Evolutionary conservation across 37 sponge, comb jelly and placozoan genomes (phyloP).

Genomic region (Diacarnus erythraeanus): DNA sequence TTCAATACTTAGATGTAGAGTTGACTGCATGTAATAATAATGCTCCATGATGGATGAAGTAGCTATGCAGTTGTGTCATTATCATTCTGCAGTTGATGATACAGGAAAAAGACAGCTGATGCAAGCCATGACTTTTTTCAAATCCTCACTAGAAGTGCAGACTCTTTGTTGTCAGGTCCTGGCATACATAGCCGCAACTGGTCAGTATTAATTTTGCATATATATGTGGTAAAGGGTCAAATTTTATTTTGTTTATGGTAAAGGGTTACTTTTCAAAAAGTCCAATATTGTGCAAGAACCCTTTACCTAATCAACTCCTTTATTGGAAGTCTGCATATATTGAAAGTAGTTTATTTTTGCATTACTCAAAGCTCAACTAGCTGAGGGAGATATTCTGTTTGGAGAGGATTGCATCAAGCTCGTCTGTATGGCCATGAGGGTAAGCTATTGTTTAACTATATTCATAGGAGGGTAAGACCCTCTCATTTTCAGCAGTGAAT

Average conservation of each 20-base stretch:
- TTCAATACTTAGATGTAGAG: too few species aligned
- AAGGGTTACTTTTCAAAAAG: too few species aligned
- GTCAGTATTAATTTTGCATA: slow-evolving; percentile 9
- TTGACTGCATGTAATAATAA: too few species aligned
- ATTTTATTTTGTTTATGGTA: too few species aligned
- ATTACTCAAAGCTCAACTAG: slow-evolving; percentile 6
- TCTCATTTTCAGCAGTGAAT: too few species aligned
- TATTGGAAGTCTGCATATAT: too few species aligned
- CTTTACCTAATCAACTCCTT: too few species aligned
- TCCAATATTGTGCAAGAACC: too few species aligned
- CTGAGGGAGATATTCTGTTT: slow-evolving; percentile 54
- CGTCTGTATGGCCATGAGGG: slow-evolving; percentile 58
- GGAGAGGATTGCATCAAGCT: slow-evolving; percentile 39
- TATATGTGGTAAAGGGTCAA: background rate
- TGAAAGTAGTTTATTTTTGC: background rate
- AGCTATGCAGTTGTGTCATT: too few species aligned
- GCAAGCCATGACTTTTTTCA: slow-evolving; percentile 44
- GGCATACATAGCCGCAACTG: slow-evolving; percentile 20
- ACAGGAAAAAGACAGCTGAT: background rate
- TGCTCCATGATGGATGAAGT: too few species aligned
- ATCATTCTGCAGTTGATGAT: background rate
- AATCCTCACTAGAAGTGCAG: slow-evolving; percentile 41
- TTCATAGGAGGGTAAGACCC: background rate
- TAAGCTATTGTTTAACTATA: slow-evolving; percentile 21
- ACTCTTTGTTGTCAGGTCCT: slow-evolving; percentile 53